Conservation (phyloP, 1,140 invertebrate genomes). For the Aphidius ervi region DNA sequence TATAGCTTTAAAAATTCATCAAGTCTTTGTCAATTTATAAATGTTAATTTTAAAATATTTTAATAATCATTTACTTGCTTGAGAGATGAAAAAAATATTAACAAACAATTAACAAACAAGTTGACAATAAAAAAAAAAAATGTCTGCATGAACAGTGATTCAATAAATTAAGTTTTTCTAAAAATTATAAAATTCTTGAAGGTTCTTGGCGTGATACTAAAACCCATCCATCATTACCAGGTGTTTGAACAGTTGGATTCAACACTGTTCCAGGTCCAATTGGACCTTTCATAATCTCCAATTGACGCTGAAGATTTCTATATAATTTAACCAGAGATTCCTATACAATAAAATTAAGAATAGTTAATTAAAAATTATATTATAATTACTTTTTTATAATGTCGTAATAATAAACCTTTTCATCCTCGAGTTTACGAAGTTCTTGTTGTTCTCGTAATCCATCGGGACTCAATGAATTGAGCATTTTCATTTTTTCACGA, state of each 20-base stretch:
- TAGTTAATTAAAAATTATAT: constrained; percentile 1
- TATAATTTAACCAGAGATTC: constrained; percentile 63
- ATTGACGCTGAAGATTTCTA: constrained; percentile 61
- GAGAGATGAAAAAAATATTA: too few relatives aligned
- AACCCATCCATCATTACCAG: constrained; percentile 46
- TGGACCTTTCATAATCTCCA: constrained; percentile 52
- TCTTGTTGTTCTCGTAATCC: constrained; percentile 59
- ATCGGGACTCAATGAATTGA: constrained; percentile 62
- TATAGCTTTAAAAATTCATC: too few relatives aligned
- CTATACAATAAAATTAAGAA: constrained; percentile 34
- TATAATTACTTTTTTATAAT: not conserved
- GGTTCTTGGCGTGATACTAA: constrained; percentile 43
- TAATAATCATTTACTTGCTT: too few relatives aligned
- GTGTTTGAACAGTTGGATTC: constrained; percentile 16
- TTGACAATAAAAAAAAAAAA: not conserved
- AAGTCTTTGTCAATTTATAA: too few relatives aligned
- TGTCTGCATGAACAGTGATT: not conserved
- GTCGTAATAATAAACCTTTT: constrained; percentile 60
- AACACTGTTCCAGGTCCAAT: constrained; percentile 21
- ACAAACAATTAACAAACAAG: too few relatives aligned
- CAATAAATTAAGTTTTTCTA: not conserved
- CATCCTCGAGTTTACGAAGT: constrained; percentile 62
- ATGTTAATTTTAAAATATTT: too few relatives aligned
- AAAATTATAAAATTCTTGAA: constrained; percentile 35
- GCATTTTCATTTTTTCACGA: constrained; percentile 64